Evolutionary conservation across 2,888 invertebrate genomes (phyloP).

Genomic region (Axea sp.): DNA sequence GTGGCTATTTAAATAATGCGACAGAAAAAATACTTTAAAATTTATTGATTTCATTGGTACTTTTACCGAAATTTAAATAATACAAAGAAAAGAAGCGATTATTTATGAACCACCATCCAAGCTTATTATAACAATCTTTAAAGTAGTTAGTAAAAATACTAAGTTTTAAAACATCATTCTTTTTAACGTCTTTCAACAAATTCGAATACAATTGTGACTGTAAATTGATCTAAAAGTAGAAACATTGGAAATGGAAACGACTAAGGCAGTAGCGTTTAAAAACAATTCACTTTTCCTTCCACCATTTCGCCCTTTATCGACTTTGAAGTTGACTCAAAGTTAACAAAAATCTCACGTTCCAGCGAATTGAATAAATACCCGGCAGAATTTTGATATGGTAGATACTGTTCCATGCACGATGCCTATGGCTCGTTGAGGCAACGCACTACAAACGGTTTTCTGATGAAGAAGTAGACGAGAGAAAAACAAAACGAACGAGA

Average conservation of each 20-base stretch:
- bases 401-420: slow-evolving; percentile 11
- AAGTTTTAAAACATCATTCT: too few relatives aligned
- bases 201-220: too few relatives aligned
- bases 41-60: too few relatives aligned
- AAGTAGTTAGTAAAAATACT: too few relatives aligned
- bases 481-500: slow-evolving; percentile 31
- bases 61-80: too few relatives aligned
- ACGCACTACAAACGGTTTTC: slow-evolving; percentile 28
- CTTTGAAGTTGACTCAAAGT: slow-evolving; percentile 10
- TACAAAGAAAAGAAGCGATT: too few relatives aligned
- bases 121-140: too few relatives aligned
- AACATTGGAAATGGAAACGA: slow-evolving; percentile 4
- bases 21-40: too few relatives aligned
- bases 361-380: slow-evolving; percentile 48
- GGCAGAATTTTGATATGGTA: slow-evolving; percentile 45
- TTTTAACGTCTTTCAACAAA: too few relatives aligned
- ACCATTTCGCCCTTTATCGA: slow-evolving; percentile 27
- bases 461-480: slow-evolving; percentile 47
- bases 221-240: too few relatives aligned
- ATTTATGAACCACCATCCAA: too few relatives aligned
- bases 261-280: slow-evolving; percentile 16
- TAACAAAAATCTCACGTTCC: slow-evolving; percentile 49
- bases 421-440: slow-evolving; percentile 11
- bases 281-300: slow-evolving; percentile 30
- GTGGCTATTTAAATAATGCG: too few relatives aligned